Base-by-base conservation (phyloP, 2,888 invertebrate species). In the Andrena flavipes region DNA sequence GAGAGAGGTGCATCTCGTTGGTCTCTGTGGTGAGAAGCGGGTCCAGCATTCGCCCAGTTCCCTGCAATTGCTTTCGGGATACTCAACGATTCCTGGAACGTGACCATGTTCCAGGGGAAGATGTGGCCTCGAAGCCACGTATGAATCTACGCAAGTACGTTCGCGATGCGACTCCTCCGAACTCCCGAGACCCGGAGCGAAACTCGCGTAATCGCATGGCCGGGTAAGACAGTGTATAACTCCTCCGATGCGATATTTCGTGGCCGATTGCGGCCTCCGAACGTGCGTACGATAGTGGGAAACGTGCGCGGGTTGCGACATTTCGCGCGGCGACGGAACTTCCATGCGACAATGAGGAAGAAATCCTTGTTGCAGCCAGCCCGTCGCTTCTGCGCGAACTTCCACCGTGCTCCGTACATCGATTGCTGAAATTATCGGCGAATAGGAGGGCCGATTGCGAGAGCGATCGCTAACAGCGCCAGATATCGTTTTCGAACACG, bases 401-500 rank as follows among this genome's bases (percentile, higher is more conserved):
- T 13, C 42, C 42, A 13, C 42, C 4, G 13, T 42, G 13, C 42
- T 13, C 13, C 42, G 42, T 13, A 13, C 42, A 13, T 42, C 13
- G 42, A 42, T 42, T 13, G 13, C 13, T 13, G 42, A 73, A 76
- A 56, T 56, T 64, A 69, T 81, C 72, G 33, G 23, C 59, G 35
- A 49, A 60, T 69, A 33, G 65, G 48, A 51, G 70, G 64, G 64
- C 65, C 68, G 72, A 79, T 76, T 60, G 69, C 29, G 74, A 48
- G 60, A 68, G 54, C 77, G 69, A 80, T 85, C 76, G 72, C 56
- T 26, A 1, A 1, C 69, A 48, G 26, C 62, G 56, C 64, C 73
- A 67, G 77, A 82, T 84, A 84, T 79, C 69, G 75, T 64, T 56
- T 49, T 56, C 29, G 74, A 56, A 77, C 87, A 76, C 73, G 76